Conservation (phyloP, 2,888 invertebrate species). For the Cylloceria caligata region DNA sequence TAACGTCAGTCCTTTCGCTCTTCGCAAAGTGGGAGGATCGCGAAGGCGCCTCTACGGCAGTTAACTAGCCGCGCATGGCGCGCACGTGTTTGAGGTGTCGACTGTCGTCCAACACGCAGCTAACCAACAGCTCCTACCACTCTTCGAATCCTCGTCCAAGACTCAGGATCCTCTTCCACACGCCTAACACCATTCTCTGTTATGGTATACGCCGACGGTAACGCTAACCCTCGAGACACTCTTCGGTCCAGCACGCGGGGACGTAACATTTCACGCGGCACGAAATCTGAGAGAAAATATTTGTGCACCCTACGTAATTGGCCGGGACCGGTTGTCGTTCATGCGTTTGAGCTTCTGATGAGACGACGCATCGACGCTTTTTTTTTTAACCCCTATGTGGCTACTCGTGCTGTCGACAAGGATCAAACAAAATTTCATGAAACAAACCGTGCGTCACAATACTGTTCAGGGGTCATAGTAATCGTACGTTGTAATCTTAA, state of each 20-base stretch:
- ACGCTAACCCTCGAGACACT: constrained; percentile 19
- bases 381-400: constrained; percentile 27
- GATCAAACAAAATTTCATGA: constrained; percentile 15
- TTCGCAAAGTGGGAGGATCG: constrained; percentile 61
- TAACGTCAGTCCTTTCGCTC: constrained; percentile 56
- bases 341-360: constrained; percentile 41
- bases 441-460: neutral
- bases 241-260: constrained; percentile 15
- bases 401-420: constrained; percentile 24
- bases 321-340: constrained; percentile 62
- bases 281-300: constrained; percentile 77
- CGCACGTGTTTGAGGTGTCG: constrained; percentile 84
- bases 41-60: constrained; percentile 74
- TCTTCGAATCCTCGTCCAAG: constrained; percentile 7
- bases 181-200: neutral
- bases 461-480: too few species aligned
- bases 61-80: constrained; percentile 83
- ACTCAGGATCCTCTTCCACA: neutral
- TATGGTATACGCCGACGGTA: constrained; percentile 21
- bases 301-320: constrained; percentile 75
- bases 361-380: constrained; percentile 45
- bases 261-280: constrained; percentile 76
- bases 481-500: too few species aligned
- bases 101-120: constrained; percentile 70
- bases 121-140: constrained; percentile 29